phyloP scores from a whole-genome alignment of 2,113 vertebrate genomes.

The Tretioscincus oriximinensis region DNA sequence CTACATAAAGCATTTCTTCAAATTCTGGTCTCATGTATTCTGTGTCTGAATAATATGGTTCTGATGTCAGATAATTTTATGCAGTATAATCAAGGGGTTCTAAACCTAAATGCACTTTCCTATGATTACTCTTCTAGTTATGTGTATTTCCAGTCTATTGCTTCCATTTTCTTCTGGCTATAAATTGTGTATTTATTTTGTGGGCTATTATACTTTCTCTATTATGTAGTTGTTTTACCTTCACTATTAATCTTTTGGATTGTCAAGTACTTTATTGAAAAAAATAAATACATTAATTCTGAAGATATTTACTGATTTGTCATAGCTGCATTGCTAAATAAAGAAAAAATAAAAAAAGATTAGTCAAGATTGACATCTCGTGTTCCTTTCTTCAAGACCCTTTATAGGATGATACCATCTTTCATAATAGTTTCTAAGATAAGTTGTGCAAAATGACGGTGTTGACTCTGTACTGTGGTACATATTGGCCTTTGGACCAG shows the following conservation, averaged over 20 bases:
- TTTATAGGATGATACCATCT: background rate
- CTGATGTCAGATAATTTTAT: background rate
- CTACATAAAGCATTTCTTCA: background rate
- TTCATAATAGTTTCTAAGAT: background rate
- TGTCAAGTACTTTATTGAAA: constrained; percentile 16
- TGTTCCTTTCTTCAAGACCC: background rate
- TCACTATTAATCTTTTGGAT: constrained; percentile 2
- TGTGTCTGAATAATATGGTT: background rate
- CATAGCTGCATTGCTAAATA: background rate
- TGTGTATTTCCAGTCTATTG: background rate
- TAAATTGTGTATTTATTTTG: background rate
- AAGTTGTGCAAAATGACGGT: background rate
- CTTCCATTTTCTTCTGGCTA: background rate
- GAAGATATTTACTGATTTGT: constrained; percentile 4
- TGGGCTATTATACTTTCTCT: background rate
- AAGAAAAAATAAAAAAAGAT: background rate
- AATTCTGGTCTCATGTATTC: background rate
- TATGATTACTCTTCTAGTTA: background rate
- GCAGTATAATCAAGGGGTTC: background rate
- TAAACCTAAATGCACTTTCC: background rate
- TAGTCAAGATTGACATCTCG: background rate
- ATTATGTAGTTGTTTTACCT: background rate
- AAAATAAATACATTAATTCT: constrained; percentile 4
- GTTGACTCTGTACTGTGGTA: no score
- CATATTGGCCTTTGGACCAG: background rate